Evolutionary conservation across 1,140 invertebrate genomes (phyloP).

Genomic region (Sycophaga agraensis): DNA sequence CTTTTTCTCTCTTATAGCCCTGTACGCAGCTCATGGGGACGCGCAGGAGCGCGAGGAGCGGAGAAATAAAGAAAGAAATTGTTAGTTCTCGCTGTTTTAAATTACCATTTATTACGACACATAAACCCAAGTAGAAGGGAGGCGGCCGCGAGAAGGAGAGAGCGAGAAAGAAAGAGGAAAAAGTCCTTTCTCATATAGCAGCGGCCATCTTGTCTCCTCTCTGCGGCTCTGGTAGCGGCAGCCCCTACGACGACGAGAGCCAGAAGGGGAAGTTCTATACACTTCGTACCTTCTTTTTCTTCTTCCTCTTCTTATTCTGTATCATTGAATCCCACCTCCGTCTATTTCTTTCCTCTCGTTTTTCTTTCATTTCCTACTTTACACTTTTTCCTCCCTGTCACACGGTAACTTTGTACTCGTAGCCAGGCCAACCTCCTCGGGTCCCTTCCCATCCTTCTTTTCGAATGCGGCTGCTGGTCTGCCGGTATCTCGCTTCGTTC

Average conservation of each 20-base stretch:
- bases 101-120: constrained; percentile 60
- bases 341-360: constrained; percentile 18
- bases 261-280: constrained; percentile 18
- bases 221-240: no score
- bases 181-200: constrained; percentile 36
- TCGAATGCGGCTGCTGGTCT: not conserved
- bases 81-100: constrained; percentile 61
- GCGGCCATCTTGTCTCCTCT: constrained; percentile 55
- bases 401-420: constrained; percentile 27
- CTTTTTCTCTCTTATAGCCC: not conserved
- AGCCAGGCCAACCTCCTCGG: constrained; percentile 33
- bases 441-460: constrained; percentile 18
- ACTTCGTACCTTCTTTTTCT: constrained; percentile 16
- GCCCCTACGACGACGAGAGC: constrained; percentile 26
- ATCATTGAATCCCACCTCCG: constrained; percentile 31
- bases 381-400: constrained; percentile 5
- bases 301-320: no score
- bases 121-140: constrained; percentile 49
- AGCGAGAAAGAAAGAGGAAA: not conserved
- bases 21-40: constrained; percentile 12
- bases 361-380: constrained; percentile 12
- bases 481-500: constrained; percentile 20
- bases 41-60: constrained; percentile 33
- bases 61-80: constrained; percentile 59
- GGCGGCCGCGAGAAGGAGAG: constrained; percentile 22